A percentile compares a stretch with the other conserved stretches of the same genome.
Conservation (phyloP, 2,888 invertebrate genomes). For the Pseudococcus longispinus region DNA sequence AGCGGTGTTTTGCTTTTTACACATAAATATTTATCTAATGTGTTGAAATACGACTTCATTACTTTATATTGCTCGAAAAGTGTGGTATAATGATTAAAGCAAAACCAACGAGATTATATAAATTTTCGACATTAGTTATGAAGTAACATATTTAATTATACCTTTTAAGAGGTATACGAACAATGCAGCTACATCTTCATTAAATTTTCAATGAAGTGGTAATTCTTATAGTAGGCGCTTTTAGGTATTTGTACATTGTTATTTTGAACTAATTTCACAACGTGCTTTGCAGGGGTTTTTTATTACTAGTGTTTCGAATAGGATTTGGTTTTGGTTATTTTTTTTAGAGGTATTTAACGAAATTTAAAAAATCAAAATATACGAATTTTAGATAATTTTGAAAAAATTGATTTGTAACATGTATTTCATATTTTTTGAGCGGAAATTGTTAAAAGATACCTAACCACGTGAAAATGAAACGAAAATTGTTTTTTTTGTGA, state of each 20-base stretch:
- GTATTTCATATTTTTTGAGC: too few species aligned
- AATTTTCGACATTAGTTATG: slow-evolving; percentile 34
- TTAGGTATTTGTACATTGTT: neutral
- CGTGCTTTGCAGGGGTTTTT: neutral
- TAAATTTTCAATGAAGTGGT: slow-evolving; percentile 18
- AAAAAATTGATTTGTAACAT: too few species aligned
- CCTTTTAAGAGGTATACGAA: slow-evolving; percentile 15
- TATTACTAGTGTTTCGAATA: neutral
- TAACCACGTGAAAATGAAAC: too few species aligned
- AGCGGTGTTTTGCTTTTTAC: slow-evolving; percentile 15
- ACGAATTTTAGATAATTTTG: too few species aligned
- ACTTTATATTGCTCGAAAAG: neutral
- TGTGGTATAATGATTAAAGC: slow-evolving; percentile 3
- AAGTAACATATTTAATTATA: slow-evolving; percentile 7
- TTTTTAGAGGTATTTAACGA: too few species aligned
- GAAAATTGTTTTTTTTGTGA: too few species aligned
- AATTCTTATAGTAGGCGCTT: neutral
- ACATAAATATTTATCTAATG: slow-evolving; percentile 27
- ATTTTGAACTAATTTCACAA: neutral
- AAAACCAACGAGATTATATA: slow-evolving; percentile 28
- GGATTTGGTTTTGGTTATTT: too few species aligned
- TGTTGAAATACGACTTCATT: slow-evolving; percentile 25
- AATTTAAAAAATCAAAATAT: too few species aligned
- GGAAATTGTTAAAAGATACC: too few species aligned
- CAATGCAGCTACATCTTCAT: slow-evolving; percentile 24